phyloP scores from a whole-genome alignment of 2,888 invertebrate genomes.

The Synergus itoensis region DNA sequence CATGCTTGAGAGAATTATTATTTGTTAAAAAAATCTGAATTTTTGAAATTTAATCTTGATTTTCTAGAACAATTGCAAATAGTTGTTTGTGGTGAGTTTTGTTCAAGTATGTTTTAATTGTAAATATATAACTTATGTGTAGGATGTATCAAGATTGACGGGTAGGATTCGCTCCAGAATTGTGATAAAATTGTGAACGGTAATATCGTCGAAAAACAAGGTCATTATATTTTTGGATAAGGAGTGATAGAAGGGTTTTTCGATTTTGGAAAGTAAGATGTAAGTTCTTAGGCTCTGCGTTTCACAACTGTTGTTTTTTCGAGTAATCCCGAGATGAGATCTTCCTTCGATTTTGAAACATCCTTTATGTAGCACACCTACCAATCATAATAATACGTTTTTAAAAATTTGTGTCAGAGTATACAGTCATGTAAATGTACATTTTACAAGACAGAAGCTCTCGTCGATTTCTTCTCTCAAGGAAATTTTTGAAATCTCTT shows the following conservation, averaged over 20 bases:
- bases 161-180: neutral
- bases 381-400: constrained; percentile 21
- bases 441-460: constrained; percentile 7
- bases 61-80: neutral
- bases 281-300: neutral
- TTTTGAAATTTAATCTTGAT: neutral
- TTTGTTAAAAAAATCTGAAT: neutral
- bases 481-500: neutral
- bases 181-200: constrained; percentile 24
- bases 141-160: constrained; percentile 26
- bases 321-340: neutral
- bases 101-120: constrained; percentile 39
- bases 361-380: constrained; percentile 21
- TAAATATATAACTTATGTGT: constrained; percentile 37
- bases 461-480: constrained; percentile 50
- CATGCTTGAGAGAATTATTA: neutral
- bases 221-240: constrained; percentile 32
- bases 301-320: neutral
- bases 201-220: neutral
- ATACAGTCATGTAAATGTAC: constrained; percentile 11
- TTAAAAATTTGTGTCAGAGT: constrained; percentile 5
- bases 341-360: constrained; percentile 4
- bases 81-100: constrained; percentile 17
- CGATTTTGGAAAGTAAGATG: neutral
- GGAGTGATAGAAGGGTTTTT: constrained; percentile 25